Percentiles rank a stretch among this genome's conserved stretches.
Evolutionary conservation across 2,797 vertebrate species (phyloP).

Genomic region (Mormyrus hasselquistii): DNA sequence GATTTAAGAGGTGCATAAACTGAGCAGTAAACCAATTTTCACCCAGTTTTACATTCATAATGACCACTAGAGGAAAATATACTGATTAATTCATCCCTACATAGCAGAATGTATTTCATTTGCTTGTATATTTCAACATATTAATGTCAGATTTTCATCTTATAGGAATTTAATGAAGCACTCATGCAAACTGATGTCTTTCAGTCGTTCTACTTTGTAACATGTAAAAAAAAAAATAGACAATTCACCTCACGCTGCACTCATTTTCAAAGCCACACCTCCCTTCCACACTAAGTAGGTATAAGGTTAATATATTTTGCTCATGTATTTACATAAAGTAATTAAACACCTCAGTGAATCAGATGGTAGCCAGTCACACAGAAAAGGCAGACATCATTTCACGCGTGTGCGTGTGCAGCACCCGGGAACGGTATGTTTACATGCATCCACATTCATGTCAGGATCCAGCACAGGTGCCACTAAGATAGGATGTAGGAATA

Average conservation of each 20-base stretch:
- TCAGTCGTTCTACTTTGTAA: neutral
- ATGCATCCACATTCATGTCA: neutral
- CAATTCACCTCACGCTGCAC: neutral
- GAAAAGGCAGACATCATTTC: neutral
- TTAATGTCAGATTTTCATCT: slow-evolving; percentile 16
- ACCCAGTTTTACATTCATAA: neutral
- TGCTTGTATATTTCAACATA: neutral
- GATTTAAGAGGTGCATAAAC: neutral
- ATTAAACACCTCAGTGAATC: slow-evolving; percentile 10
- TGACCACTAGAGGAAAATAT: neutral
- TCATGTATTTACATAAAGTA: neutral
- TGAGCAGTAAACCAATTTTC: neutral
- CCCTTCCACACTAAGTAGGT: neutral
- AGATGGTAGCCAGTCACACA: neutral
- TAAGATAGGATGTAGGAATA: neutral
- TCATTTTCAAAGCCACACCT: neutral
- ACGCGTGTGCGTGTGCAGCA: neutral
- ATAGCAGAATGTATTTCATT: slow-evolving; percentile 1
- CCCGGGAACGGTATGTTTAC: neutral
- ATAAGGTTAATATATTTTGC: slow-evolving; percentile 4
- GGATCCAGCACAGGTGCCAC: neutral
- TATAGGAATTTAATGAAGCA: slow-evolving; percentile 24
- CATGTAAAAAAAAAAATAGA: slow-evolving; percentile 5
- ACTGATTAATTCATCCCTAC: slow-evolving; percentile 7
- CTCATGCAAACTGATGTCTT: slow-evolving; percentile 15